Evolutionary conservation across 2,797 vertebrate species (phyloP).

Genomic region (Nyctalus aviator): DNA sequence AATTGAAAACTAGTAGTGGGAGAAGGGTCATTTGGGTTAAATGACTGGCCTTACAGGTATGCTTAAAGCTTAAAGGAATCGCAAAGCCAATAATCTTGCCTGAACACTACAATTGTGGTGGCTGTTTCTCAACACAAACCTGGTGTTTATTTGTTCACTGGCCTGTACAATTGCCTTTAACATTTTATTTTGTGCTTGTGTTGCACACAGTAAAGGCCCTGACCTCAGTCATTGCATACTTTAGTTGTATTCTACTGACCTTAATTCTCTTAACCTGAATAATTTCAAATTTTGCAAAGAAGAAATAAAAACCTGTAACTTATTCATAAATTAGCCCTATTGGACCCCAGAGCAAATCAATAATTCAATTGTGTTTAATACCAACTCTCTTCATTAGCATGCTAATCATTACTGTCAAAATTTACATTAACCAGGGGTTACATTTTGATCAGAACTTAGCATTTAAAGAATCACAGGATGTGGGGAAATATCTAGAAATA

Average conservation of each 20-base stretch:
- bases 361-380: constrained; percentile 40
- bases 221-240: neutral
- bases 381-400: constrained; percentile 51
- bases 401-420: constrained; percentile 56
- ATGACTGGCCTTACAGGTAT: neutral
- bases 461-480: constrained; percentile 14
- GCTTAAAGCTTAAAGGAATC: neutral
- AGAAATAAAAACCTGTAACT: constrained; percentile 44
- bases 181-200: neutral
- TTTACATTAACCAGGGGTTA: constrained; percentile 51
- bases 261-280: neutral
- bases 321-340: constrained; percentile 54
- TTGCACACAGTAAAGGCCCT: neutral
- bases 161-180: neutral
- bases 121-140: neutral
- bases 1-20: constrained; percentile 20
- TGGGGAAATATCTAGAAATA: neutral
- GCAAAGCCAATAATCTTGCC: neutral
- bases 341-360: constrained; percentile 7
- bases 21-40: neutral
- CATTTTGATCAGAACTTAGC: constrained; percentile 1
- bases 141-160: neutral
- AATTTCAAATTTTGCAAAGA: neutral
- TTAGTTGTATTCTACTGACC: neutral
- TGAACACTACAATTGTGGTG: neutral